Evolutionary conservation across 2,888 invertebrate genomes (phyloP).

Genomic region (Unio delphinus): DNA sequence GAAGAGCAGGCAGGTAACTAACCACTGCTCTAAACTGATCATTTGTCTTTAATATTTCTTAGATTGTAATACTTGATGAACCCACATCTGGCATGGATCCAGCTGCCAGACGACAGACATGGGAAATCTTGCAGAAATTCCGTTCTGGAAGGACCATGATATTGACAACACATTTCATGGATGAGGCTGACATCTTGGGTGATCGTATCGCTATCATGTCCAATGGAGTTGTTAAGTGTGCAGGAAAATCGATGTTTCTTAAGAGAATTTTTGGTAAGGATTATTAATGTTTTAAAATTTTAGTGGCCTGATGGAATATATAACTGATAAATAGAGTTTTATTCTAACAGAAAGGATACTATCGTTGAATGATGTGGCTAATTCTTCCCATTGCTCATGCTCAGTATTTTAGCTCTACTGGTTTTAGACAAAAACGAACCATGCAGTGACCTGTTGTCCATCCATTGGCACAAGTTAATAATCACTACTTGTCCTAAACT

Average conservation of each 20-base stretch:
- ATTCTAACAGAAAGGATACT: no score
- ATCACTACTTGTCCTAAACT: no score
- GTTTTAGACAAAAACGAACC: no score
- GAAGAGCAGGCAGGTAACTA: no score
- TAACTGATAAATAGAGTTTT: no score
- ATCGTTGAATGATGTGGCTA: no score
- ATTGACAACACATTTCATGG: constrained; percentile 85
- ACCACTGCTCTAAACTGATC: constrained; percentile 51
- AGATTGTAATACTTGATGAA: constrained; percentile 74
- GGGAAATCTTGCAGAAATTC: constrained; percentile 81
- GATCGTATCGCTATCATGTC: constrained; percentile 91
- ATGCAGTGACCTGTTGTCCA: no score
- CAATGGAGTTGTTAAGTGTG: constrained; percentile 83
- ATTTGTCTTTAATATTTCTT: background rate
- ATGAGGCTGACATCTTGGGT: constrained; percentile 88
- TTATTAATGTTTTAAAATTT: no score
- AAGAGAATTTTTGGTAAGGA: constrained; percentile 82
- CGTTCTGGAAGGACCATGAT: constrained; percentile 81
- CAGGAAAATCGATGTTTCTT: constrained; percentile 81
- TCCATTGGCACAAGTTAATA: no score
- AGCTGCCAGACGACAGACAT: constrained; percentile 75
- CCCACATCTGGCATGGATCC: constrained; percentile 75
- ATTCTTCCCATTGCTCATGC: no score
- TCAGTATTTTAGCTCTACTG: no score
- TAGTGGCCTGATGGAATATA: no score